These are phyloP conservation scores for Amphimallon solstitiale DNA, from an alignment of 2,888 invertebrate genomes.

Conservation along the genomic window DNA sequence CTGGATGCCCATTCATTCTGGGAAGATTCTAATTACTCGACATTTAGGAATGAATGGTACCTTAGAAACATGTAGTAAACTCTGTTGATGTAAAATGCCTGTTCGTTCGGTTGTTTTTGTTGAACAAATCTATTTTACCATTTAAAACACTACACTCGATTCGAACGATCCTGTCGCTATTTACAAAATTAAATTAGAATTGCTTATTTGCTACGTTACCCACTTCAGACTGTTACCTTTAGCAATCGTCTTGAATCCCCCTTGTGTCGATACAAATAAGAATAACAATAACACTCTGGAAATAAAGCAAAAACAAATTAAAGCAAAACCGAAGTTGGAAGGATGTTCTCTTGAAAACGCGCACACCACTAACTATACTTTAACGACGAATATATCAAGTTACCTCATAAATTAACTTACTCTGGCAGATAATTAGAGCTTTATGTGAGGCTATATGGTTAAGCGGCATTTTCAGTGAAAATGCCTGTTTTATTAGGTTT, in stretches of 20 bases:
- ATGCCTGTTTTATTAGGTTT: conserved; percentile 38
- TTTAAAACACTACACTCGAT: conserved; percentile 17
- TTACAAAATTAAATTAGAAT: conserved; percentile 38
- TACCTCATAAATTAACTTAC: conserved; percentile 42
- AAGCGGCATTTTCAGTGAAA: conserved; percentile 36
- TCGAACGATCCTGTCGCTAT: conserved; percentile 35
- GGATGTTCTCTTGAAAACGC: conserved; percentile 15
- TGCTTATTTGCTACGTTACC: conserved; percentile 34
- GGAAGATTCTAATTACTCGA: conserved; percentile 27
- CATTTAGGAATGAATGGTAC: conserved; percentile 29
- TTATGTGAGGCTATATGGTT: conserved; percentile 35
- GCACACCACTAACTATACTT: conserved; percentile 19
- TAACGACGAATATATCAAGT: conserved; percentile 42
- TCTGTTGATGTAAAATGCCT: conserved; percentile 15
- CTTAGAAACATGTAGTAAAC: conserved; percentile 13
- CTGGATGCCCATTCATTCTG: conserved; percentile 13
- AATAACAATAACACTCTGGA: conserved; percentile 26
- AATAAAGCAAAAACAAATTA: conserved; percentile 16
- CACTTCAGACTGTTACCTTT: conserved; percentile 19
- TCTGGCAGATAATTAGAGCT: conserved; percentile 42
- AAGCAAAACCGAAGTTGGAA: neutral
- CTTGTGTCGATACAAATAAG: conserved; percentile 1
- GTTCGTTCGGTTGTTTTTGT: conserved; percentile 23
- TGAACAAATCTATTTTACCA: conserved; percentile 20
- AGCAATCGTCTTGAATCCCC: neutral